phyloP scores from a whole-genome alignment of 2,888 invertebrate species.

The Allolobophora icterica region DNA sequence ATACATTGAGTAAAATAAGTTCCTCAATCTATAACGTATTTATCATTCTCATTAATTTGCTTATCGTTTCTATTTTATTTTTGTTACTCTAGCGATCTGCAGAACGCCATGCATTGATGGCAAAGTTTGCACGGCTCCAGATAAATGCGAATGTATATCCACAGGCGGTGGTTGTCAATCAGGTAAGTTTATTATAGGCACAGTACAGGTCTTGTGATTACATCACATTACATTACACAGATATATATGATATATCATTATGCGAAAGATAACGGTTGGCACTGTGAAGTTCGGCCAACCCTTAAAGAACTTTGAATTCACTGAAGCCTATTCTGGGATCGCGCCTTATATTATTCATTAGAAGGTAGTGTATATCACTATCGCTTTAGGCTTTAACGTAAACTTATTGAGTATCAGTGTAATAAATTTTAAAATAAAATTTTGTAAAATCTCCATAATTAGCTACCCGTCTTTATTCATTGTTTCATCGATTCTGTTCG shows the following conservation, averaged over 20 bases:
- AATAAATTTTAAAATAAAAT: too few relatives aligned
- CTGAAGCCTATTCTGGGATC: background rate
- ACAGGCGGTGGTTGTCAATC: background rate
- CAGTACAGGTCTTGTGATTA: background rate
- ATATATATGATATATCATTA: background rate
- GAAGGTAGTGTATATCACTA: too few relatives aligned
- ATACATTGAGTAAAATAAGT: too few relatives aligned
- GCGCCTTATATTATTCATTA: too few relatives aligned
- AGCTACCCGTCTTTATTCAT: too few relatives aligned
- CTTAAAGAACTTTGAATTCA: background rate
- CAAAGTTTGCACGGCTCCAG: conserved; percentile 14
- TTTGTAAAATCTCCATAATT: too few relatives aligned
- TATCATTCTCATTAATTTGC: background rate
- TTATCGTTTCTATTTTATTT: background rate
- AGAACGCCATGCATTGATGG: background rate
- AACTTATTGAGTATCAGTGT: too few relatives aligned
- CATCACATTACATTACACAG: too few relatives aligned
- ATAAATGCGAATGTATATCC: background rate
- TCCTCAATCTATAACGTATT: too few relatives aligned
- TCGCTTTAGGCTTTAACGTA: too few relatives aligned
- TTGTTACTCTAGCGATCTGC: conserved; percentile 8
- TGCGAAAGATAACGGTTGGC: background rate
- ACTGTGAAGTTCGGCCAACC: background rate
- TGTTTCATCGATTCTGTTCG: background rate
- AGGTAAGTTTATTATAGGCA: background rate